Percentiles rank a stretch among this genome's conserved stretches.
phyloP scores from a whole-genome alignment of 2,888 invertebrate species.

The Acleris laterana region DNA sequence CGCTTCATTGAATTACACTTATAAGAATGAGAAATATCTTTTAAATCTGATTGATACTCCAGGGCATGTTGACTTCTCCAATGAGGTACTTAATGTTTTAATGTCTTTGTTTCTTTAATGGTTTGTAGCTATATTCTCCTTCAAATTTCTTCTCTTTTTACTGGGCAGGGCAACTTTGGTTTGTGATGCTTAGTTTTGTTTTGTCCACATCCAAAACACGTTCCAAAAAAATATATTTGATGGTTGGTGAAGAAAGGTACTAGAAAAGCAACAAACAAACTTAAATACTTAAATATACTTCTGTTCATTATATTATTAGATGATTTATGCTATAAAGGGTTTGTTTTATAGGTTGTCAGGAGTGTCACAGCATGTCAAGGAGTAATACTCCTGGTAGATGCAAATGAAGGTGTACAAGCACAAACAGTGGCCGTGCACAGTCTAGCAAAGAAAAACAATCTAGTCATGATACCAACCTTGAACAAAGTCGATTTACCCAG shows the following conservation, averaged over 20 bases:
- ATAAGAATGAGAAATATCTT: constrained; percentile 89
- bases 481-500: constrained; percentile 98
- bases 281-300: too few species aligned
- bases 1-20: constrained; percentile 92
- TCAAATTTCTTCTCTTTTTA: too few species aligned
- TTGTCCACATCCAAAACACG: too few species aligned
- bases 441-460: constrained; percentile 92
- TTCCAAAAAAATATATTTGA: too few species aligned
- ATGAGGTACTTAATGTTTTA: constrained; percentile 88
- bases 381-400: constrained; percentile 96
- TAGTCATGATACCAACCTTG: constrained; percentile 94
- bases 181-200: too few species aligned
- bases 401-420: constrained; percentile 97
- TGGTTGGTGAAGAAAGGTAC: too few species aligned
- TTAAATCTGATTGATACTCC: constrained; percentile 99
- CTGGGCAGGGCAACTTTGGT: too few species aligned
- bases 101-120: neutral
- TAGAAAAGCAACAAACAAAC: too few species aligned
- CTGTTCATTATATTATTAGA: too few species aligned
- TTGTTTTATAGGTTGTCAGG: constrained; percentile 86
- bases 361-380: constrained; percentile 97
- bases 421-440: constrained; percentile 99
- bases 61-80: constrained; percentile 98
- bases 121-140: too few species aligned
- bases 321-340: too few species aligned